phyloP scores from a whole-genome alignment of 2,888 invertebrate genomes.

The Dryadula phaetusa region DNA sequence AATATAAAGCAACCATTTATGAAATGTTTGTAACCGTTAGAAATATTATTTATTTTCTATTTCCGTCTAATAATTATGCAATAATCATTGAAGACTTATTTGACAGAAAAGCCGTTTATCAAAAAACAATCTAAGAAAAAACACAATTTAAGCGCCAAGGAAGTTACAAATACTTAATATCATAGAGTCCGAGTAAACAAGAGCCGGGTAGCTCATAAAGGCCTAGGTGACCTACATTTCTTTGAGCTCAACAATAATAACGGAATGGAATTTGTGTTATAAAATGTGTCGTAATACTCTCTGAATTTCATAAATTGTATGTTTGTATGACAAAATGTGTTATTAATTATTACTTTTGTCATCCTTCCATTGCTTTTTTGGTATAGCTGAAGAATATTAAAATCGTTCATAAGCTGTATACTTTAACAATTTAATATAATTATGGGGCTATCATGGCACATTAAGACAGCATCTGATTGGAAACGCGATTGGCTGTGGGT shows the following conservation, averaged over 20 bases:
- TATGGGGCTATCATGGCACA: no score
- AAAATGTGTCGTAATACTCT: constrained; percentile 25
- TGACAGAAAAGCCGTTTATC: background rate
- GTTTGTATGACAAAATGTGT: background rate
- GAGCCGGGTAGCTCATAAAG: constrained; percentile 25
- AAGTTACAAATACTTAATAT: constrained; percentile 31
- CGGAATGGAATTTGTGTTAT: constrained; percentile 40
- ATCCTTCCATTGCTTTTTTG: background rate
- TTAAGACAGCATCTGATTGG: no score
- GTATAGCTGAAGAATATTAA: background rate
- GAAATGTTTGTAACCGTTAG: no score
- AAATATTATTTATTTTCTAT: no score
- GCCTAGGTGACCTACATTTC: constrained; percentile 39
- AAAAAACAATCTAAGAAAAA: background rate
- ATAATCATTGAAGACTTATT: no score
- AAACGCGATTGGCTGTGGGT: no score
- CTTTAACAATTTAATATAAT: no score
- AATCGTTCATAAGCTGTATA: no score
- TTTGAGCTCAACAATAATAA: constrained; percentile 38
- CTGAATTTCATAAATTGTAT: constrained; percentile 7
- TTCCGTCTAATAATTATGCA: no score
- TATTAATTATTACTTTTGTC: background rate
- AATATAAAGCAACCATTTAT: no score
- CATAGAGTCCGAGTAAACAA: constrained; percentile 36
- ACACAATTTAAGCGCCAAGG: constrained; percentile 3